Base-by-base conservation (phyloP, 2,888 invertebrate species). In the Phrixothrix hirtus region DNA sequence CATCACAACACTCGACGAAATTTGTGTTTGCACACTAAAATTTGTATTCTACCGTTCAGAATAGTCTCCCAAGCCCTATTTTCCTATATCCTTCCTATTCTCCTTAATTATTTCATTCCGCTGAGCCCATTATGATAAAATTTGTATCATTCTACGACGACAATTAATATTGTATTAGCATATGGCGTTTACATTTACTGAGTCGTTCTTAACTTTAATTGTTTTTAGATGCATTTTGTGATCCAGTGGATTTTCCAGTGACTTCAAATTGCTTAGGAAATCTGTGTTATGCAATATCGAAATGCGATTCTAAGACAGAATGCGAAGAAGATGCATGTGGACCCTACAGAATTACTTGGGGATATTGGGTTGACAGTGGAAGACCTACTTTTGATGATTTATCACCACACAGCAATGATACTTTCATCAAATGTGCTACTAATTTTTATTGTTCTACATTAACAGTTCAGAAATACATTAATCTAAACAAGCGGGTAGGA, bases 361-460 rank as follows among this genome's bases (percentile, higher is more conserved):
- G 10, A 21, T 36, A 36, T 10, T 36, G 35, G 35, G 21, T 36
- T 5, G 35, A 16, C 10, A 11, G 10, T 21, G 35, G 35, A 16
- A 36, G 21, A 21, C 12, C 10, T 10, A 36, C 35, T 3, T 36
- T 21, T 12, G 21, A 36, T 11, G 11, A 17, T 21, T 21, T 21
- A 5, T 17, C 35, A 17, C 35, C 35, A 2, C 10, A 36, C n/a
- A 12, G 2, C 1, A 17, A 36, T 10, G 17, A 36, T 10, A 11
- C 21, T 1, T 36, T 17, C 12, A 12, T 36, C 3, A 36, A 36
- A 17, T 36, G 35, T 10, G 35, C 7, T 2, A 21, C 21, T n/a
- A 36, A 36, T 21, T 36, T 36, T 36, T 36, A 36, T 10, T 36
- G 35, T 10, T 36, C 35, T 6, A 12, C 21, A n/a, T 5, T 10